Evolutionary conservation across 2,113 vertebrate genomes (phyloP), one percentile per base, ranked within the genome.

Genomic region (Brevimyrus niger): DNA sequence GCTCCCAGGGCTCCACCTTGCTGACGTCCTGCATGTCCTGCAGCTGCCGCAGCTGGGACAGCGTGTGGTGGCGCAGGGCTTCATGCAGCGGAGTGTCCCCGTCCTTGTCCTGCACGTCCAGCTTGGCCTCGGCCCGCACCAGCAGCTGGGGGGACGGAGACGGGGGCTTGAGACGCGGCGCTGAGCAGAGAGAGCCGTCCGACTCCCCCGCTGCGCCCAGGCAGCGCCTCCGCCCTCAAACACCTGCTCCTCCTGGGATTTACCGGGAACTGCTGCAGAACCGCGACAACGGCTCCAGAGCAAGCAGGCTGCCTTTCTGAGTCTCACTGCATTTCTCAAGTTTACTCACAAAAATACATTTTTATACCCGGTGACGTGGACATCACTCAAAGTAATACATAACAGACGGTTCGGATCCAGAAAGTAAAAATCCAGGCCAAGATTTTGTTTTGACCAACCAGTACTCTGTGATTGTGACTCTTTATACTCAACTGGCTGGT

Each of bases 21-120:
- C 98, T 98, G 94, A 99, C 98, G 91, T 99, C 98, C 94, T 99
- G 98, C 98, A 99, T 99, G 92, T 99, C 98, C 94, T 99, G 98
- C 31, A 99, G 97, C 35, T 99, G 98, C 53, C 98, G 97, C 85
- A 99, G 96, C 91, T 99, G 98, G 91, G 98, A 99, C 92, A 99
- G 94, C 0, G 98, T 99, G 91, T 99, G 98, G 94, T 99, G 98
- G 55, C 98, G 96, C 92, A 99, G 96, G 92, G 98, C 98, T 95
- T 99, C 98, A 48, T 99, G 98, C 87, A 99, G 95, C 44, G 98
- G 98, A 50, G 98, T 99, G 94, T 99, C 98, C 87, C 98, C 98
- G 91, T 99, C 98, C 93, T 99, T 99, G 95, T 99, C 98, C 95
- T 99, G 98, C 90, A 99, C 98, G 90, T 99, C 98, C 87, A 99